phyloP scores from a whole-genome alignment of 2,797 vertebrate genomes.

The Valencia hispanica region DNA sequence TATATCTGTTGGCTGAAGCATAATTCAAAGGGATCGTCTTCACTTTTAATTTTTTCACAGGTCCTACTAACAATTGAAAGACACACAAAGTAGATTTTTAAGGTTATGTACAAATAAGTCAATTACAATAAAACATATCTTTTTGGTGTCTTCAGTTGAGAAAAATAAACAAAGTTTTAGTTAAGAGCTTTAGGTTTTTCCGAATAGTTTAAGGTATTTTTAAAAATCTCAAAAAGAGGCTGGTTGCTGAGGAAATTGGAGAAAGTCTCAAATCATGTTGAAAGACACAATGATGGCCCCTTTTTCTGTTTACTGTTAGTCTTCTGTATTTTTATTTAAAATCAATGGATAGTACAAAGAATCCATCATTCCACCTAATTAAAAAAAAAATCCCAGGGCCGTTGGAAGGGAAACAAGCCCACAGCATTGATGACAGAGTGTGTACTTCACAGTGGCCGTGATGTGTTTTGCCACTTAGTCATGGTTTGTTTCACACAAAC shows the following conservation, averaged over 20 bases:
- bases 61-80: background rate
- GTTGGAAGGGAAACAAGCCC: background rate
- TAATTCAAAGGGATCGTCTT: background rate
- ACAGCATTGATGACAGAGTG: no score
- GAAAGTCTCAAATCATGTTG: background rate
- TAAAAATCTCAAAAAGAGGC: background rate
- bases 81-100: background rate
- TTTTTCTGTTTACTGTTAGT: background rate
- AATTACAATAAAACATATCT: background rate
- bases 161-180: background rate
- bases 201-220: background rate
- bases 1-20: background rate
- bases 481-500: background rate
- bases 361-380: background rate
- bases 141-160: background rate
- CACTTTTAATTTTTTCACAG: background rate
- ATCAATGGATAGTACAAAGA: background rate
- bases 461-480: background rate
- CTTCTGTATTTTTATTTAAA: background rate
- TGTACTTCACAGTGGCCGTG: background rate
- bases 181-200: background rate
- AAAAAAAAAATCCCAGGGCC: background rate
- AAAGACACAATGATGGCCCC: background rate
- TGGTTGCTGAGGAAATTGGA: background rate
- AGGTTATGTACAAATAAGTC: background rate